Conservation (phyloP, 2,113 vertebrate species). For the Prunella fulvescens region DNA sequence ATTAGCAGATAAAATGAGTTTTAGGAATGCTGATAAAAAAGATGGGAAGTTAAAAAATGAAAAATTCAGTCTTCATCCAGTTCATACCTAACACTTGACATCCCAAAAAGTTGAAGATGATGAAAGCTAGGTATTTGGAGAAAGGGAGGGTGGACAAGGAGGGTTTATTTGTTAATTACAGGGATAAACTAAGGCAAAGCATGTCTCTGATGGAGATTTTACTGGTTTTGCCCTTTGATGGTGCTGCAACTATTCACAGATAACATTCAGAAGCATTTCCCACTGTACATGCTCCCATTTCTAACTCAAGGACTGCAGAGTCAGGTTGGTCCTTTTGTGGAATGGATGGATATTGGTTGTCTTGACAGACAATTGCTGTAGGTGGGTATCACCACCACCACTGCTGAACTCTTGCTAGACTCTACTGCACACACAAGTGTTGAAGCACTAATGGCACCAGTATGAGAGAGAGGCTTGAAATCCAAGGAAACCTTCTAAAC, state of each 20-base stretch:
- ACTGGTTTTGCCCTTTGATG: background rate
- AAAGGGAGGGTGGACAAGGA: background rate
- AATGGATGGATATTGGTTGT: fast-evolving
- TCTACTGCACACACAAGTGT: background rate
- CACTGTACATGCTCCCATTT: background rate
- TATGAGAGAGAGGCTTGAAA: background rate
- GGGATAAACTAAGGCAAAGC: background rate
- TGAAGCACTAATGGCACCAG: background rate
- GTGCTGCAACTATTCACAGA: background rate
- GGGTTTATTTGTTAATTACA: background rate
- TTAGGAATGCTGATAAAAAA: background rate
- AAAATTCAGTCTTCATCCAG: background rate
- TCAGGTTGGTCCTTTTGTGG: background rate
- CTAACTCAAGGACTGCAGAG: background rate
- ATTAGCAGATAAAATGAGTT: background rate
- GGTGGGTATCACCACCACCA: background rate
- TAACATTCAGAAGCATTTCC: background rate
- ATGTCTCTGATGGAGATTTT: background rate
- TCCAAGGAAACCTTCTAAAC: background rate
- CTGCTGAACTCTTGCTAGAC: fast-evolving
- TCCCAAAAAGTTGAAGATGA: background rate
- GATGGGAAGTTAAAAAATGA: background rate
- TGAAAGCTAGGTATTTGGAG: background rate
- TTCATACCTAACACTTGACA: background rate
- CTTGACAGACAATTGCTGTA: fast-evolving